Evolutionary conservation across 2,888 invertebrate genomes (phyloP), one percentile per base, ranked within the genome.

Genomic region (Anodontia alba): DNA sequence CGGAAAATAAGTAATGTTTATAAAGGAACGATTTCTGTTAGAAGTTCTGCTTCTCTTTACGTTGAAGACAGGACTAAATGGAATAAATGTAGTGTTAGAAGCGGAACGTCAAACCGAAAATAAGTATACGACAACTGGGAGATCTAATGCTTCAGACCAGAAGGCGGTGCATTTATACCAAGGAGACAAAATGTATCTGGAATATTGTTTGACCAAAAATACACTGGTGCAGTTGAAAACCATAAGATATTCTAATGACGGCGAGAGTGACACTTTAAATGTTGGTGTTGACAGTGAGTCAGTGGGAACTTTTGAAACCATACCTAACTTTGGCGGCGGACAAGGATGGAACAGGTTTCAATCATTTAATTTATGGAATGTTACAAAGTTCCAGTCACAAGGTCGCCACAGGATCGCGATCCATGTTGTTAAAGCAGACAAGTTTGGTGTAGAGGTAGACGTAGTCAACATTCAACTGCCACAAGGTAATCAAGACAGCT

Each of bases 371-470:
- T n/a, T 57, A 38, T 36, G 70, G 15, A 57, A 51, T 10, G 54
- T 54, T 0, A 42, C 33, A 8, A 38, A 38, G 8, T 15, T 33
- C 17, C 33, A 81, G 7, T 51, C 76, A 15, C 77, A 84, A 31
- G 89, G 89, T 8, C 51, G 83, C 23, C 87, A 89, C 43, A 81
- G 68, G 1, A 42, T 90, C 3, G 76, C 73, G 2, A 29, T 90
- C 5, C 66, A 57, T 10, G 80, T 88, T 20, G 73, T 80, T 10
- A 26, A 76, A 10, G 43, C 87, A 0, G 89, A 89, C 72, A 51
- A 42, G 23, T 84, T 87, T 78, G 90, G 90, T 17, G 78, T 90
- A 1, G 91, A 91, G 79, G 76, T 91, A 10, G 90, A 90, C 73
- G 78, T 71, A 3, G 26, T 90, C 8, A 67, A 86, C 43, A 31